Evolutionary conservation across 2,888 invertebrate species (phyloP).

Genomic region (Phasia obesa): DNA sequence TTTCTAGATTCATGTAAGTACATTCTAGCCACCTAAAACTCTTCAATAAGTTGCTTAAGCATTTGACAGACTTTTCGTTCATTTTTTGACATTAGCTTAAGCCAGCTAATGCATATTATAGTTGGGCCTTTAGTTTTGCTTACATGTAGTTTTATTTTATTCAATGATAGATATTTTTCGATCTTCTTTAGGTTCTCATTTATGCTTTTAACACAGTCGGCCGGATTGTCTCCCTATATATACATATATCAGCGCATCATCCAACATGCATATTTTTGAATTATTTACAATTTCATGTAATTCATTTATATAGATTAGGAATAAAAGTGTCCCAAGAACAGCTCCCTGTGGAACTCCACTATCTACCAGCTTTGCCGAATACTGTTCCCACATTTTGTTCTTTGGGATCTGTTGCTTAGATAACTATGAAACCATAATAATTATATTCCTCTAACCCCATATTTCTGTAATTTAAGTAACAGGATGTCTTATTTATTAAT

Average conservation of each 20-base stretch:
- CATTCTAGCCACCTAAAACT: too few relatives aligned
- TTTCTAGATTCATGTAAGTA: too few relatives aligned
- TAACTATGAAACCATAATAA: neutral
- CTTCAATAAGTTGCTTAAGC: too few relatives aligned
- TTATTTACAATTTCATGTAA: neutral
- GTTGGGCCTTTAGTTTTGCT: too few relatives aligned
- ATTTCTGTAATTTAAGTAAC: neutral
- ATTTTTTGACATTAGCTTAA: too few relatives aligned
- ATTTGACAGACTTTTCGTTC: too few relatives aligned
- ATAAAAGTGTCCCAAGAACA: conserved; percentile 1
- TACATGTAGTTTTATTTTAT: too few relatives aligned
- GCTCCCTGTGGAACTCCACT: neutral
- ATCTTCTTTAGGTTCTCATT: too few relatives aligned
- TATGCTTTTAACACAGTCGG: too few relatives aligned
- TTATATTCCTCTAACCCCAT: neutral
- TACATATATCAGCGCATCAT: neutral
- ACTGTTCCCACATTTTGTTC: neutral
- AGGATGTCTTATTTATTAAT: neutral
- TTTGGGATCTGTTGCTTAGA: conserved; percentile 1
- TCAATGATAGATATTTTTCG: too few relatives aligned
- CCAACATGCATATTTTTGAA: conserved; percentile 3
- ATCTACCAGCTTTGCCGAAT: neutral
- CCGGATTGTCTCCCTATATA: too few relatives aligned
- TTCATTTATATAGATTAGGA: neutral
- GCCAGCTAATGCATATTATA: too few relatives aligned